These are phyloP conservation scores for Falco berigora DNA, from an alignment of 2,797 vertebrate species.

Conservation along the genomic window DNA sequence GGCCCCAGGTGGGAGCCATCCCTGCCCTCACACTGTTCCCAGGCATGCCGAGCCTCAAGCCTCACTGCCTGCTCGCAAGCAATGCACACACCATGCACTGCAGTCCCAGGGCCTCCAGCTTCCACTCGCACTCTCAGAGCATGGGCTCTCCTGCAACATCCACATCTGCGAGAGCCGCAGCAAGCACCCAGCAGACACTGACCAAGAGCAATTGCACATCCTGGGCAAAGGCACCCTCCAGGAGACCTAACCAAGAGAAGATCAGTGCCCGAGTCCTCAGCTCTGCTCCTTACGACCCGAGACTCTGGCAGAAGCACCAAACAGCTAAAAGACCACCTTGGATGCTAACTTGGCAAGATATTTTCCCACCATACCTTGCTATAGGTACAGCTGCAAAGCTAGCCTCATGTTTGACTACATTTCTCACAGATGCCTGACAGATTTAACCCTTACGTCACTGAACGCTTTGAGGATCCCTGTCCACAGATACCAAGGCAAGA, in stretches of 20 bases:
- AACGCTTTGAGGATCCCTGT: background rate
- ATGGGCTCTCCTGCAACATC: accelerated
- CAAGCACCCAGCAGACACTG: too few relatives aligned
- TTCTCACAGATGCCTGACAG: background rate
- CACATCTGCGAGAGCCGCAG: background rate
- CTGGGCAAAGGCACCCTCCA: background rate
- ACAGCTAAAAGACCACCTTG: background rate
- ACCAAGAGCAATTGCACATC: background rate
- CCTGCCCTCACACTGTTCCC: too few relatives aligned
- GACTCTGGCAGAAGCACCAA: background rate
- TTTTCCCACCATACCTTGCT: background rate
- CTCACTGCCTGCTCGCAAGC: accelerated
- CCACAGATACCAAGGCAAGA: background rate
- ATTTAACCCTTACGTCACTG: background rate
- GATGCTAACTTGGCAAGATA: background rate
- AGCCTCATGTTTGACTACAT: background rate
- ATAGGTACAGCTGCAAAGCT: background rate
- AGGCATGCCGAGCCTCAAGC: accelerated
- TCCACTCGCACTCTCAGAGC: background rate
- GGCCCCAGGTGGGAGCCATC: background rate
- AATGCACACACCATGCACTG: accelerated
- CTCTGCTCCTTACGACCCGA: too few relatives aligned
- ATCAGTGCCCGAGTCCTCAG: background rate
- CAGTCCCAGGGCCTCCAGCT: background rate
- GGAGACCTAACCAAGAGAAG: background rate